Base-by-base conservation (phyloP, 2,888 invertebrate genomes). In the Hyles lineata region DNA sequence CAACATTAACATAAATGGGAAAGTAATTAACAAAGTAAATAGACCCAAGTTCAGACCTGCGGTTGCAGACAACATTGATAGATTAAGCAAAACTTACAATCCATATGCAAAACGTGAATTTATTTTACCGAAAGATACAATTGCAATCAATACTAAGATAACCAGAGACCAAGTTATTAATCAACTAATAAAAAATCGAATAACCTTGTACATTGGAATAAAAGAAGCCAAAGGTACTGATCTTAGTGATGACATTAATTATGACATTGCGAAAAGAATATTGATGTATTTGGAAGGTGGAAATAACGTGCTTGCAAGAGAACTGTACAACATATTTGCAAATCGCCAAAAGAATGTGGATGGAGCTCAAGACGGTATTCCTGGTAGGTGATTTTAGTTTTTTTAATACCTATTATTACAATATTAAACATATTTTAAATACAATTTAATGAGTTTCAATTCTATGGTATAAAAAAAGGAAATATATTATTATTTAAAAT, bases 181-280 rank as follows among this genome's bases (percentile, higher is more conserved):
- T 74, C 92, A 92, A 73, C 75, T 94, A 2, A 92, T 94, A 9
- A 89, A 81, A 75, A 93, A 92, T 76, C 88, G 92, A 32, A 81
- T 92, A 62, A 75, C 81, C 59, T 72, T 83, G 3, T 93, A 88
- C 73, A 76, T 92, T 23, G 85, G 82, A 75, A 76, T 83, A 1
- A 91, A 90, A 81, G 87, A 90, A 74, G 76, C 79, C 0, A 79
- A 79, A 70, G 81, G 79, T 0, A 32, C 58, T 11, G 80, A 87
- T 77, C 70, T 80, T 0, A 79, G 73, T 7, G 74, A 83, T 35
- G 89, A 91, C 76, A 76, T 90, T 0, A 89, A 85, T 74, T 90
- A 90, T 73, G 83, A 84, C 70, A 85, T 93, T 75, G 94, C 90
- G 7, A 86, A 85, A 79, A 87, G 84, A 72, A 88, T 92, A 69